Evolutionary conservation across 37 sponge, comb jelly and placozoan genomes (phyloP).

Genomic region (Geodia barretti): DNA sequence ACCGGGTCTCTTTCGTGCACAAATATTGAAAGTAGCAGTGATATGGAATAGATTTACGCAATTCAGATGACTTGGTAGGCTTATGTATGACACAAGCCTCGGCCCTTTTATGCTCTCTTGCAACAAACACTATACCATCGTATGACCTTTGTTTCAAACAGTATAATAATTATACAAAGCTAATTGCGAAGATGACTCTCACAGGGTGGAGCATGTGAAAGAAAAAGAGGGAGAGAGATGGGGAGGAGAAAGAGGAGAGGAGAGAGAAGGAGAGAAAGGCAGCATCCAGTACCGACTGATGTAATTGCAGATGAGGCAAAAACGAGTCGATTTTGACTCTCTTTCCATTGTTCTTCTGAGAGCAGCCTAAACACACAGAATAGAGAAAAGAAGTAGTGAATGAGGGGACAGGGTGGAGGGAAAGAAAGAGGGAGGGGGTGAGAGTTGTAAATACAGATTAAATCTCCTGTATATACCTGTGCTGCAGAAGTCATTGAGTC

Average conservation of each 20-base stretch:
- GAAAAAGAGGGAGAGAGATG: background rate
- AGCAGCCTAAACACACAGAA: constrained; percentile 75
- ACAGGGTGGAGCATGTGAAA: no score
- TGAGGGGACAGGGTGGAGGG: no score
- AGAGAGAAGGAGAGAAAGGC: background rate
- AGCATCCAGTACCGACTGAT: constrained; percentile 74
- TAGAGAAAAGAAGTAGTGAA: background rate
- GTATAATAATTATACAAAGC: no score
- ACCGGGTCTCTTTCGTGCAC: no score
- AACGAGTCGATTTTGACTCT: constrained; percentile 94
- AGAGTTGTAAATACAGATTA: background rate
- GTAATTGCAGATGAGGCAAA: constrained; percentile 99
- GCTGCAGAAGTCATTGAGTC: constrained; percentile 97
- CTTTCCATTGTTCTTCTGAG: constrained; percentile 97
- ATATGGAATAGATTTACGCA: background rate
- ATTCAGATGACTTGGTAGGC: background rate
- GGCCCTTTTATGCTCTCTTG: no score
- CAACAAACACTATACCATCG: no score
- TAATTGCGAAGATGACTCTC: no score
- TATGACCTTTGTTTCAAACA: no score
- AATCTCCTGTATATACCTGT: constrained; percentile 80
- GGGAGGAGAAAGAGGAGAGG: no score
- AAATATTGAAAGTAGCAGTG: no score
- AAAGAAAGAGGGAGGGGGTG: no score
- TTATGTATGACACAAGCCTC: no score